Evolutionary conservation across 2,888 invertebrate species (phyloP).

Genomic region (Tortrix viridana): DNA sequence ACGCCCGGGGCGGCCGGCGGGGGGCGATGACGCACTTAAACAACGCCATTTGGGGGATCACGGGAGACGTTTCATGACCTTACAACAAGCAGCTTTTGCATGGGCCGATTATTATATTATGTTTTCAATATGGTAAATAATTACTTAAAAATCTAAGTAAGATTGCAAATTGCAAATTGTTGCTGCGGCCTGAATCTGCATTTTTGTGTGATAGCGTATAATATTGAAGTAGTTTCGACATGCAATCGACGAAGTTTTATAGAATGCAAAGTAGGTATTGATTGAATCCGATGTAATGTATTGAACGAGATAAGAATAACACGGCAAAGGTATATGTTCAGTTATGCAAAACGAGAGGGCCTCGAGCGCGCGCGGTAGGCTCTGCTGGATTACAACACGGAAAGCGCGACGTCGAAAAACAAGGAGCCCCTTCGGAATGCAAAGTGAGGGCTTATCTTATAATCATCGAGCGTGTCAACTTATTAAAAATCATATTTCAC

Average conservation of each 20-base stretch:
- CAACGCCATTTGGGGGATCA: constrained; percentile 43
- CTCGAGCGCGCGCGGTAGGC: constrained; percentile 57
- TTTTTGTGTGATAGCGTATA: no score
- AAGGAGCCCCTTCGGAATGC: constrained; percentile 77
- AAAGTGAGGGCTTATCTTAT: constrained; percentile 83
- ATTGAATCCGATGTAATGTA: constrained; percentile 18
- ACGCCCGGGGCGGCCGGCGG: constrained; percentile 23
- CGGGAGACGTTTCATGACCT: constrained; percentile 11
- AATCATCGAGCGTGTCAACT: constrained; percentile 84
- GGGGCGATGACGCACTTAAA: constrained; percentile 40
- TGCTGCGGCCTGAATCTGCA: no score
- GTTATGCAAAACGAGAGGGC: constrained; percentile 50
- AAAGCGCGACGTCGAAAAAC: constrained; percentile 70
- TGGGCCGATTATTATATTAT: neutral
- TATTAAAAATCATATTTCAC: constrained; percentile 85
- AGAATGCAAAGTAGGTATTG: neutral
- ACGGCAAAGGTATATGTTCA: constrained; percentile 55
- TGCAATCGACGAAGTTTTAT: no score
- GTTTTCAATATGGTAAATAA: neutral
- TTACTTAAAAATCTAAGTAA: neutral
- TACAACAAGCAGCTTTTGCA: constrained; percentile 9
- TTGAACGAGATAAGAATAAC: constrained; percentile 45
- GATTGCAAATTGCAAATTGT: no score
- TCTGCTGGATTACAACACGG: constrained; percentile 67
- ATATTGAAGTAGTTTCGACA: no score